Evolutionary conservation across 2,797 vertebrate genomes (phyloP).

Genomic region (Cyprinella venusta): DNA sequence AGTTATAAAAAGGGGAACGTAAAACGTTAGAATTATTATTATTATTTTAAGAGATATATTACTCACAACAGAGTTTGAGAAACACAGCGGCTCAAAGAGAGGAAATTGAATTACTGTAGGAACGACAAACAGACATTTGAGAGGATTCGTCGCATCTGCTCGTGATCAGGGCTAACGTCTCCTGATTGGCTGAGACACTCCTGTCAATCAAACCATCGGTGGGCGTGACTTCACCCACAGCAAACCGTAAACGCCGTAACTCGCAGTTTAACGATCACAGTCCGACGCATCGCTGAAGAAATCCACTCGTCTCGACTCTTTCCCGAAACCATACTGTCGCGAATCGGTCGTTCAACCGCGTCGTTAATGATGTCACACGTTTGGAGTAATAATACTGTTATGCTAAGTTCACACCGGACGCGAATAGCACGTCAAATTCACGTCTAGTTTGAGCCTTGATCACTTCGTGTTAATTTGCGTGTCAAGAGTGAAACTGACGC

Average conservation of each 20-base stretch:
- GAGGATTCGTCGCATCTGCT: not conserved
- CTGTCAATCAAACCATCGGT: conserved; percentile 1
- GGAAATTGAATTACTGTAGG: not conserved
- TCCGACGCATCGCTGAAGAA: too few species aligned
- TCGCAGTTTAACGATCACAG: accelerated
- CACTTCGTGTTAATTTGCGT: too few species aligned
- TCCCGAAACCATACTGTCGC: too few species aligned
- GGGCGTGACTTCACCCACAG: not conserved
- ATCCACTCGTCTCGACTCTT: too few species aligned
- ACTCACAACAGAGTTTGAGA: not conserved
- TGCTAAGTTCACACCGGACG: too few species aligned
- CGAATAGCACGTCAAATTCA: too few species aligned
- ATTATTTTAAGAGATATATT: not conserved
- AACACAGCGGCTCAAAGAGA: not conserved
- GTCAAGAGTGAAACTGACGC: too few species aligned
- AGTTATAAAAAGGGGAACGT: too few species aligned
- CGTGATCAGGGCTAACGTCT: not conserved
- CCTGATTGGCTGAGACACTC: not conserved
- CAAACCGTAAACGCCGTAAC: not conserved
- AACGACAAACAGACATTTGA: not conserved
- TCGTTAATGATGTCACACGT: too few species aligned
- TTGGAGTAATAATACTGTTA: too few species aligned
- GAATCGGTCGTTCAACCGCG: too few species aligned
- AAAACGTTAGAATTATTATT: not conserved
- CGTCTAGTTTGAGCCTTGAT: too few species aligned